Conservation (phyloP, 2,888 invertebrate species). For the Altica lythri region DNA sequence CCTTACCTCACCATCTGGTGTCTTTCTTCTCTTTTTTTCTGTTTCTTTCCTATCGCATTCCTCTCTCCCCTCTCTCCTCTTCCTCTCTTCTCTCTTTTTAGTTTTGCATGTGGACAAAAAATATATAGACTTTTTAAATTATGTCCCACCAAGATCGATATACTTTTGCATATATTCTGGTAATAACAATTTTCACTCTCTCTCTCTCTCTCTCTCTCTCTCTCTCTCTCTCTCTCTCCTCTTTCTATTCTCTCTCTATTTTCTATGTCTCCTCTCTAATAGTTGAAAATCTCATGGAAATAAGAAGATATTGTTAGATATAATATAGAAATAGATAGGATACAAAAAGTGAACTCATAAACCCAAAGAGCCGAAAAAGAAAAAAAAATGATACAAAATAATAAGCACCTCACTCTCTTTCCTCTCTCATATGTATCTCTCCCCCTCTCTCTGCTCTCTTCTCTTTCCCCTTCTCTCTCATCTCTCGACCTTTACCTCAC, state of each 20-base stretch:
- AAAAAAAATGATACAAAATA: too few species aligned
- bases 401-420: not conserved
- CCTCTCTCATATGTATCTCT: not conserved
- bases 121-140: too few species aligned
- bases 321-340: too few species aligned
- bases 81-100: not conserved
- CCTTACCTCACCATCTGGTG: too few species aligned
- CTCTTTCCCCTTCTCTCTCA: not conserved
- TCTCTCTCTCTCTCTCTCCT: not conserved
- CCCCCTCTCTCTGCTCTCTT: not conserved
- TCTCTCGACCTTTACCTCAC: not conserved
- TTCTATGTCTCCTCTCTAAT: not conserved
- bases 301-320: too few species aligned
- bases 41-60: not conserved
- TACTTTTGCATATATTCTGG: too few species aligned
- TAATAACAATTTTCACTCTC: not conserved
- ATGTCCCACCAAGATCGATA: too few species aligned
- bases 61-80: not conserved
- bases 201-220: too few species aligned
- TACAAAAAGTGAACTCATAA: too few species aligned
- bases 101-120: too few species aligned
- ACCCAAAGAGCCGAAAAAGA: too few species aligned
- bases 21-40: too few species aligned
- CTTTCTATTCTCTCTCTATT: not conserved
- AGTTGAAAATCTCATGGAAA: not conserved